Evolutionary conservation across 2,888 invertebrate species (phyloP).

Genomic region (Dryobota labecula): DNA sequence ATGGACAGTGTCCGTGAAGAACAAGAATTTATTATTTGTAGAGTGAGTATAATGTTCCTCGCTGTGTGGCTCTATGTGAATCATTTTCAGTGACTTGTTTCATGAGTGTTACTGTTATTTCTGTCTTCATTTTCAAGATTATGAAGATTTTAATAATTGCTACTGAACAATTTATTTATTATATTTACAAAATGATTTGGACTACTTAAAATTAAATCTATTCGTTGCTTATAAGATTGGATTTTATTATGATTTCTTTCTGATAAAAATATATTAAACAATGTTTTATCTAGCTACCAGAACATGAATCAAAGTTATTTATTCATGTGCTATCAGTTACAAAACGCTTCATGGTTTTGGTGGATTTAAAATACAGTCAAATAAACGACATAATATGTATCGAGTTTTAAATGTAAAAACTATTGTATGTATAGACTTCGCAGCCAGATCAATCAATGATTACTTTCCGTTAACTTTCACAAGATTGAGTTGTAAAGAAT

Average conservation of each 20-base stretch:
- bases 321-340: background rate
- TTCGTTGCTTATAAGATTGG: background rate
- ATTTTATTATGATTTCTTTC: background rate
- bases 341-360: slow-evolving; percentile 29
- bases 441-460: slow-evolving; percentile 36
- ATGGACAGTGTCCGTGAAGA: slow-evolving; percentile 32
- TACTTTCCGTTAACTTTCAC: slow-evolving; percentile 52
- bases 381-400: background rate
- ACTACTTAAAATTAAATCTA: background rate
- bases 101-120: slow-evolving; percentile 40
- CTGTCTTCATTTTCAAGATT: background rate
- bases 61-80: slow-evolving; percentile 26
- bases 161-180: background rate
- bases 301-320: too few relatives aligned
- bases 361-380: slow-evolving; percentile 25
- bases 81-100: slow-evolving; percentile 41
- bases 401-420: slow-evolving; percentile 1
- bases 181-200: background rate
- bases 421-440: slow-evolving; percentile 18
- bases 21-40: slow-evolving; percentile 52
- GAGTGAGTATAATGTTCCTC: slow-evolving; percentile 24
- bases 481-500: slow-evolving; percentile 17
- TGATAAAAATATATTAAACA: slow-evolving; percentile 14
- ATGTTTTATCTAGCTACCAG: background rate
- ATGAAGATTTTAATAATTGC: background rate